A percentile compares a stretch with the other conserved stretches of the same genome.
phyloP scores from a whole-genome alignment of 2,797 vertebrate species.

The Macropus fuliginosus region DNA sequence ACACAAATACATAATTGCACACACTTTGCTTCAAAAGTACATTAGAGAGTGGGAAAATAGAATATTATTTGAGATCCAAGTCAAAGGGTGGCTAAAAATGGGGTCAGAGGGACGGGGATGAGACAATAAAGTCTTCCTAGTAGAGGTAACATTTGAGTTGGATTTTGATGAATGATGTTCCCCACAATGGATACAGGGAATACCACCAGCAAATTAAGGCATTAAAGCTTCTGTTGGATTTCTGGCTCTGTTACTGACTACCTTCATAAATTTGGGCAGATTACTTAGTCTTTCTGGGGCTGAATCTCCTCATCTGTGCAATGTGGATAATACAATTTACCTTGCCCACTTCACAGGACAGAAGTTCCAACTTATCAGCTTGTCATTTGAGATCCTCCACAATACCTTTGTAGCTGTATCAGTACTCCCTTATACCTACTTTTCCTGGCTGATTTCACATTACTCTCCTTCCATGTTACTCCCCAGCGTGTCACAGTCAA shows the following conservation, averaged over 20 bases:
- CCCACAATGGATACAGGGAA: background rate
- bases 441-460: background rate
- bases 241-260: background rate
- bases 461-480: background rate
- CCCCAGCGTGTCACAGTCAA: background rate
- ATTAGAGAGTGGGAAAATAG: background rate
- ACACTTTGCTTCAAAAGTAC: background rate
- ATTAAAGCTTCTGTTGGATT: background rate
- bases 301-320: background rate
- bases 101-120: background rate
- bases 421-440: background rate
- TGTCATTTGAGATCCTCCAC: background rate
- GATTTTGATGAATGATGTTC: background rate
- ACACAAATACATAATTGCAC: background rate
- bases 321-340: background rate
- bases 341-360: background rate
- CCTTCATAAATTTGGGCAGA: background rate
- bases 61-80: background rate
- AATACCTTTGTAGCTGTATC: background rate
- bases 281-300: background rate
- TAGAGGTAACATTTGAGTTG: background rate
- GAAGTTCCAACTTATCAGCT: background rate
- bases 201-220: background rate
- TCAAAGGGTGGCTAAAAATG: background rate
- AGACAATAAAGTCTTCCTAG: background rate